These are phyloP conservation scores for Loripinus fragilis DNA, from an alignment of 2,888 invertebrate genomes.

Conservation along the genomic window DNA sequence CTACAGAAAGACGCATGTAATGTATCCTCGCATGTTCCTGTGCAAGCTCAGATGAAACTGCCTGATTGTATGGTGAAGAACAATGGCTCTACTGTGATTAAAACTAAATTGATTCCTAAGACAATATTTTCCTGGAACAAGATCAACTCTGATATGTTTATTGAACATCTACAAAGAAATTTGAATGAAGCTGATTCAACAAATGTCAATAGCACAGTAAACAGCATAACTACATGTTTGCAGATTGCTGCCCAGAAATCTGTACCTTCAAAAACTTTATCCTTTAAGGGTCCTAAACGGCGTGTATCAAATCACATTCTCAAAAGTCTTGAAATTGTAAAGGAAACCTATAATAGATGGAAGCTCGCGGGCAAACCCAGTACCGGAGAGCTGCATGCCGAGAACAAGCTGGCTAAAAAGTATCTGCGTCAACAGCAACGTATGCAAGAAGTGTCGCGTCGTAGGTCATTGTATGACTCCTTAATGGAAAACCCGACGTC, in stretches of 20 bases:
- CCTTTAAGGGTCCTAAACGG: neutral
- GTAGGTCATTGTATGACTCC: neutral
- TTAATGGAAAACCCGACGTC: neutral
- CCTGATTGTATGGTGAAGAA: neutral
- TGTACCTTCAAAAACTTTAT: neutral
- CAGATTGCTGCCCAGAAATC: neutral
- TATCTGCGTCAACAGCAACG: neutral
- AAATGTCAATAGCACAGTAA: neutral
- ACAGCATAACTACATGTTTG: neutral
- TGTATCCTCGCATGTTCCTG: neutral
- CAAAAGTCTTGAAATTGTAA: neutral
- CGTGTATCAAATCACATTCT: neutral
- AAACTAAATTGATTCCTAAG: too few relatives aligned
- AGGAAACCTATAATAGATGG: neutral
- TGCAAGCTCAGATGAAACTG: neutral
- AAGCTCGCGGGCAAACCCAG: neutral
- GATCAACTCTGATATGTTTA: too few relatives aligned
- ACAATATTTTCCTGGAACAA: neutral
- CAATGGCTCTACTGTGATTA: neutral
- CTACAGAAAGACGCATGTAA: neutral
- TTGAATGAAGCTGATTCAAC: neutral
- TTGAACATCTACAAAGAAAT: neutral
- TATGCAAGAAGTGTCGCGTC: neutral
- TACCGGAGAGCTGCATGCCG: neutral
- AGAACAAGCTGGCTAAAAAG: conserved; percentile 2